phyloP scores from a whole-genome alignment of 2,113 vertebrate genomes.

The Tonatia bakeri region DNA sequence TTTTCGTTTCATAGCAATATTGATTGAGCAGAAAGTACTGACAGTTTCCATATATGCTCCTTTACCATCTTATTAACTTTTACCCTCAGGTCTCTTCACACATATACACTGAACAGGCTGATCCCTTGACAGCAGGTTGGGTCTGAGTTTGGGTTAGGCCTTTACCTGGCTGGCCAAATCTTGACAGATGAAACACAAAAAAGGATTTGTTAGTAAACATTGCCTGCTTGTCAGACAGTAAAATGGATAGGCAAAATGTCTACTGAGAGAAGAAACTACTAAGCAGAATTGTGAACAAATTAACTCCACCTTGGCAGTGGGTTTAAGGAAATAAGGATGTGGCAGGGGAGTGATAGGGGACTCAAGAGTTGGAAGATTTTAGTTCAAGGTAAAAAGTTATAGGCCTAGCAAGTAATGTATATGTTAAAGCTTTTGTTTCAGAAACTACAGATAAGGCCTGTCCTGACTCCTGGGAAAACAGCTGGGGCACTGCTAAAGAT shows the following conservation, averaged over 20 bases:
- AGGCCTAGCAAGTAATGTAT: too few species aligned
- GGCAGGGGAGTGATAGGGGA: not conserved
- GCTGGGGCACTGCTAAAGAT: too few species aligned
- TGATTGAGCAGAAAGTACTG: not conserved
- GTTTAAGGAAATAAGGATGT: not conserved
- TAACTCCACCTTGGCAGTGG: not conserved
- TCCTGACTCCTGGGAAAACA: too few species aligned
- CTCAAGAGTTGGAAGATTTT: too few species aligned
- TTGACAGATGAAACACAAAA: not conserved
- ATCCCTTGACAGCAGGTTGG: not conserved
- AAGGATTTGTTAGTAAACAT: not conserved
- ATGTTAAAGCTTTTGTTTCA: too few species aligned
- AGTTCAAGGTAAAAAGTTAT: too few species aligned
- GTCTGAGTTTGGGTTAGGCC: not conserved
- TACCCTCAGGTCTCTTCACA: not conserved
- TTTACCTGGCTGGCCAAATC: not conserved
- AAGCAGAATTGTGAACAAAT: not conserved
- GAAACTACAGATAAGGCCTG: too few species aligned
- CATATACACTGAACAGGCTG: not conserved
- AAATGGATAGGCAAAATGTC: not conserved
- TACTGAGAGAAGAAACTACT: not conserved
- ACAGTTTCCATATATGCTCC: not conserved
- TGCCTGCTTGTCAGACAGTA: not conserved
- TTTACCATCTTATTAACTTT: not conserved
- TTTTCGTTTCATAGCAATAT: not conserved